These are phyloP conservation scores for Leucophenga maculata DNA, from an alignment of 2,888 invertebrate genomes.

Conservation along the genomic window DNA sequence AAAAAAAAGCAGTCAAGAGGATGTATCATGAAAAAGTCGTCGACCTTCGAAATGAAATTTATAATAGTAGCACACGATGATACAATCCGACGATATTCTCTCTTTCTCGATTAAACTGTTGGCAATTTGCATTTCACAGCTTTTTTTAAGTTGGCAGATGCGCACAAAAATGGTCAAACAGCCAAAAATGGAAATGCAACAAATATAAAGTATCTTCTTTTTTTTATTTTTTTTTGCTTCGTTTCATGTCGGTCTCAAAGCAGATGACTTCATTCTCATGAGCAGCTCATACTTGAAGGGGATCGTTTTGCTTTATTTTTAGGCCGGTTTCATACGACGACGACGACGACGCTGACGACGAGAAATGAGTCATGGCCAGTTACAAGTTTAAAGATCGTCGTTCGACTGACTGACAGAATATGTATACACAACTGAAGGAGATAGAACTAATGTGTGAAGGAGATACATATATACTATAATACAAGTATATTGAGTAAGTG, in stretches of 20 bases:
- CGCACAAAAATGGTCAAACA: neutral
- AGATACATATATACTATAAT: no score
- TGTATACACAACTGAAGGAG: neutral
- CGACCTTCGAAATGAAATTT: neutral
- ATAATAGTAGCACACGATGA: neutral
- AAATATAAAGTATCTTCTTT: neutral
- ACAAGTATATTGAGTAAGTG: neutral
- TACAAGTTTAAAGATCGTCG: neutral
- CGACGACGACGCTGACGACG: neutral
- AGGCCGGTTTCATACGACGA: conserved; percentile 11
- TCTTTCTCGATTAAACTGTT: no score
- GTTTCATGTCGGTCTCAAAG: neutral
- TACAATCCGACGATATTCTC: neutral
- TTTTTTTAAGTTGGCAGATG: neutral
- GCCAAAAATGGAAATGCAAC: neutral
- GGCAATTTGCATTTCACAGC: neutral
- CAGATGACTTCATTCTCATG: conserved; percentile 19
- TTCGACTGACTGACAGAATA: no score
- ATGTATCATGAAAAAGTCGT: neutral
- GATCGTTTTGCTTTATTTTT: conserved; percentile 3
- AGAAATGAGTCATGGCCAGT: conserved; percentile 9
- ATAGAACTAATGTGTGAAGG: neutral
- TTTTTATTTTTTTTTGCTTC: neutral
- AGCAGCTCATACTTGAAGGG: neutral
- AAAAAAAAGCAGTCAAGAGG: neutral